These are phyloP conservation scores for Percopsis omiscomaycus DNA, from an alignment of 2,797 vertebrate genomes.

Conservation along the genomic window DNA sequence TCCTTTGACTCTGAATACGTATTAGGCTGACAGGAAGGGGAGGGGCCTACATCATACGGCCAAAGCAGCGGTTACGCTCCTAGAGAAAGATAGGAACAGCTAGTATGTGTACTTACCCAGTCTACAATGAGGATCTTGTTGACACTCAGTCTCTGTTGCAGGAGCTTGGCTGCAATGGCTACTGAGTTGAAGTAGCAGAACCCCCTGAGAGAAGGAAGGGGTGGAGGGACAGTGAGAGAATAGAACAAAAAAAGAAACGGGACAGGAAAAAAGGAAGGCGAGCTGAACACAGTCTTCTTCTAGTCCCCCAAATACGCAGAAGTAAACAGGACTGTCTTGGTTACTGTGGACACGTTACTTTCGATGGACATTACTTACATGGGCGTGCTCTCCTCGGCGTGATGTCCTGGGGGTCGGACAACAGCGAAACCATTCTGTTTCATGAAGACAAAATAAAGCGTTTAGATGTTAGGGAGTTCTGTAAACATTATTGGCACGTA, in stretches of 20 bases:
- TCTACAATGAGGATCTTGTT: constrained; percentile 97
- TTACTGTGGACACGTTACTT: background rate
- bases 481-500: too few relatives aligned
- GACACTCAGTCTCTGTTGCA: constrained; percentile 91
- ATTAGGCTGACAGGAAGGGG: too few relatives aligned
- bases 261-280: background rate
- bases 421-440: constrained; percentile 94
- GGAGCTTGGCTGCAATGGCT: constrained; percentile 92
- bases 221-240: background rate
- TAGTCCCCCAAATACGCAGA: background rate
- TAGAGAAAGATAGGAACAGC: background rate
- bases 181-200: constrained; percentile 99
- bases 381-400: constrained; percentile 94
- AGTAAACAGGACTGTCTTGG: background rate
- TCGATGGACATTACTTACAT: constrained; percentile 83
- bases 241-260: background rate
- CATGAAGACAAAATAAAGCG: constrained; percentile 20
- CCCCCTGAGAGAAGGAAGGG: constrained; percentile 79
- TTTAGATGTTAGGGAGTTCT: background rate
- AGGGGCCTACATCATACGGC: too few relatives aligned
- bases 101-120: constrained; percentile 84
- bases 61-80: background rate
- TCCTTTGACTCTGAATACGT: too few relatives aligned
- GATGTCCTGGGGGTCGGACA: constrained; percentile 94
- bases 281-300: background rate